phyloP scores from a whole-genome alignment of 1,140 invertebrate genomes.

The Drosophila repleta region DNA sequence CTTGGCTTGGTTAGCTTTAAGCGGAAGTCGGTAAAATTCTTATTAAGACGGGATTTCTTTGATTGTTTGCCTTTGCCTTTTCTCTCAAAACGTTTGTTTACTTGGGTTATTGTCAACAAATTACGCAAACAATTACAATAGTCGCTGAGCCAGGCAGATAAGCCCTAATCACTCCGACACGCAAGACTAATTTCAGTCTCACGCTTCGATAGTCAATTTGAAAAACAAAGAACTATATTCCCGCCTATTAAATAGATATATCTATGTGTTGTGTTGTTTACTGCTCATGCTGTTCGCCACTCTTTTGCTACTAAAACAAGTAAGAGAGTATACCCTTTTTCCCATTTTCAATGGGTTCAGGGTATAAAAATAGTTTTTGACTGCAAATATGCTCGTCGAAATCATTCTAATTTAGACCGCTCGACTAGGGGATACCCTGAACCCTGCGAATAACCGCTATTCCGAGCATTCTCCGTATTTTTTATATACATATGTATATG shows the following conservation, averaged over 20 bases:
- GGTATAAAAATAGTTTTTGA: conserved; percentile 24
- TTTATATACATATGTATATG: no score
- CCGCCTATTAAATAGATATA: conserved; percentile 29
- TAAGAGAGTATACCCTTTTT: no score
- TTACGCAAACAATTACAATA: conserved; percentile 51
- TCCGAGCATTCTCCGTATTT: no score
- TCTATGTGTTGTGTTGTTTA: neutral
- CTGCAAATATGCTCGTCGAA: conserved; percentile 34
- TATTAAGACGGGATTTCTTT: conserved; percentile 35
- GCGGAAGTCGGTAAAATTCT: conserved; percentile 63
- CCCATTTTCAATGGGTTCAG: no score
- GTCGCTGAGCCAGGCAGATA: conserved; percentile 5
- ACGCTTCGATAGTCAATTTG: conserved; percentile 20
- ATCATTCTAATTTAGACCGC: conserved; percentile 15
- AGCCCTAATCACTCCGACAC: conserved; percentile 38
- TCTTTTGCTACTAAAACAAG: conserved; percentile 5
- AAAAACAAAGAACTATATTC: conserved; percentile 23
- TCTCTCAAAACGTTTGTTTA: conserved; percentile 18
- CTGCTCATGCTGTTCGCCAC: neutral
- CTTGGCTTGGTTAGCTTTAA: conserved; percentile 20
- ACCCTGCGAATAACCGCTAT: no score
- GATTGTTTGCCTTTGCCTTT: conserved; percentile 66
- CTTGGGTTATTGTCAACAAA: conserved; percentile 59
- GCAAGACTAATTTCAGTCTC: conserved; percentile 9
- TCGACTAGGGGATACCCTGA: no score